Base-by-base conservation (phyloP, 2,888 invertebrate genomes). In the Notocelia uddmanniana region DNA sequence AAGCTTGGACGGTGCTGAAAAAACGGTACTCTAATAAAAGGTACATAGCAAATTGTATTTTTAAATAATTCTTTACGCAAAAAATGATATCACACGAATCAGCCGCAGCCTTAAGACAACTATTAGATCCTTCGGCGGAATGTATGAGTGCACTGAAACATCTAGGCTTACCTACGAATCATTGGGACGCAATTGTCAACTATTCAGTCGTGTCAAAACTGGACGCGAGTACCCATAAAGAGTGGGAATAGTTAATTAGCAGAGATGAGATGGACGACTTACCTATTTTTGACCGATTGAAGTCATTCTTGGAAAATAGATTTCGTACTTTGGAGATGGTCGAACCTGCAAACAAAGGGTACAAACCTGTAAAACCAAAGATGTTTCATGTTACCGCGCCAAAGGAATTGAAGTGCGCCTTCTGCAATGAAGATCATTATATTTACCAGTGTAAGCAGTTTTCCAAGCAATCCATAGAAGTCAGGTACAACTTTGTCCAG, bases 301-400 rank as follows among this genome's bases (percentile, higher is more conserved):
- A 50, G 31, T 6, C 0, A 19, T 64, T 64, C 31, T 19, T 64
- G 37, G 63, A 64, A 21, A 64, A 15, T 2, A 34, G 63, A 21
- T 64, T 64, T 37, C 19, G 63, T 3, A 64, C 63, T 9, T 31
- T 64, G 18, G 63, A 64, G 21, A 64, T 64, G 63, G 19, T 64
- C 3, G 63, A 64, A 34, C 63, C 63, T 13, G 34, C 50, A 21
- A 64, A 9, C 18, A 64, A 37, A 37, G 52, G 8, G 9, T 52
- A 34, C 37, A 64, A 64, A 64, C 34, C 52, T 34, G 63, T 52
- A 3, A 64, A 52, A 18, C 34, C 37, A 15, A 64, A 64, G 52
- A 52, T 21, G 0, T 64, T 64, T 37, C 63, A 64, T 52, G 34
- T 11, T 5, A 52, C 63, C 3, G 52, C 63, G 37, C 8, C 50